Base-by-base conservation (phyloP, 1,140 invertebrate species). In the Orius insidiosus region DNA sequence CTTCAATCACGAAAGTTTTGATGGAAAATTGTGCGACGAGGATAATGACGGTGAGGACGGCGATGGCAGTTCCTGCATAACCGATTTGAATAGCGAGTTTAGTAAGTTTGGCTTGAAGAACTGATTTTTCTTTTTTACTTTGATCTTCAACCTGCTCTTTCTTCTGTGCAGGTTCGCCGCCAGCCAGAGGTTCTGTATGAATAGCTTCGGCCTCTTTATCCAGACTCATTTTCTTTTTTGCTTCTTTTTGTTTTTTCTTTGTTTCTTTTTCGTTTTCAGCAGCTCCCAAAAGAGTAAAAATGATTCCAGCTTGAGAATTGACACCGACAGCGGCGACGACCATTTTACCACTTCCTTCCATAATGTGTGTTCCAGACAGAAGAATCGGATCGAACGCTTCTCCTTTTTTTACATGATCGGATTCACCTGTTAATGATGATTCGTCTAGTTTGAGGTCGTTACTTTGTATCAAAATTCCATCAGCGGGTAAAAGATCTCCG, bases 321-420 rank as follows among this genome's bases (percentile, higher is more conserved):
- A 97, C 80, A 56, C 95, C 95, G 34, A 99, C 95, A 37, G 93
- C 95, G 18, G 89, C 84, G 37, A 98, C 92, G 56, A 98, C 63
- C 85, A 98, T 97, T 69, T 94, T 96, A 30, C 93, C 95, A 55
- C 90, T 97, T 42, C 94, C 95, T 67, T 98, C 94, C 95, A 98
- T 98, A 39, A 98, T 90, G 68, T 98, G 93, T 44, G 94, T 98
- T 80, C 80, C 81, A 57, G 94, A 98, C 55, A 98, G 75, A 57
- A 98, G 77, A 81, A 97, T 90, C 18, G 93, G 92, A 75, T 98
- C 93, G 58, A 73, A 77, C 43, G 72, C 61, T 37, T 53, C 53
- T 37, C 90, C 88, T 64, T 98, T 99, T 66, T 95, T 97, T 16
- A 98, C 94, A 72, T 97, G 92, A 71, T 98, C 95, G 10, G 93